phyloP scores from a whole-genome alignment of 2,888 invertebrate genomes.

The Aethes cnicana region DNA sequence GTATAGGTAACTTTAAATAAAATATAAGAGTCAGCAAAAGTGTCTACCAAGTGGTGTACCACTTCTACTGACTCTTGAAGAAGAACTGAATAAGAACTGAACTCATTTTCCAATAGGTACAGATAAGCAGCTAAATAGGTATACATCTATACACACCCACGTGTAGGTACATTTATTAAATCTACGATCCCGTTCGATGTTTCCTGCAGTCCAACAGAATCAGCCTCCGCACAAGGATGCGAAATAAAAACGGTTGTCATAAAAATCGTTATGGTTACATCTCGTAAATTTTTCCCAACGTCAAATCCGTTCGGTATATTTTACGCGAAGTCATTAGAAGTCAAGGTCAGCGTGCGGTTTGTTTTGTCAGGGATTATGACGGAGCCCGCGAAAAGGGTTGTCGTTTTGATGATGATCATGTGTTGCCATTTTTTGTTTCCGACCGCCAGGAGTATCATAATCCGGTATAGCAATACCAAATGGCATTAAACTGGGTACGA shows the following conservation, averaged over 20 bases:
- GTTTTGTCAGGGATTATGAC: slow-evolving; percentile 50
- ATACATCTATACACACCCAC: too few relatives aligned
- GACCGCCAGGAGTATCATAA: slow-evolving; percentile 33
- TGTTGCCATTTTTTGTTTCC: slow-evolving; percentile 39
- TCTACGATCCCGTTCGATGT: slow-evolving; percentile 1
- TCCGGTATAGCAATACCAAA: slow-evolving; percentile 15
- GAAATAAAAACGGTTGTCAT: slow-evolving; percentile 46
- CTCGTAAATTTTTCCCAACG: slow-evolving; percentile 57
- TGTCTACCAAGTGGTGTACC: too few relatives aligned
- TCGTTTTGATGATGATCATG: slow-evolving; percentile 45
- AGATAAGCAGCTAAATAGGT: too few relatives aligned
- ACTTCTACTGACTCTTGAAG: too few relatives aligned
- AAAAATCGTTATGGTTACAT: slow-evolving; percentile 51
- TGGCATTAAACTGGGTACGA: slow-evolving; percentile 21
- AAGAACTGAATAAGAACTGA: too few relatives aligned
- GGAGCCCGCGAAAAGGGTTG: slow-evolving; percentile 57
- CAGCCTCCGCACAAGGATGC: slow-evolving; percentile 9
- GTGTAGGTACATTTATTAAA: too few relatives aligned
- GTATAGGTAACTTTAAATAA: too few relatives aligned
- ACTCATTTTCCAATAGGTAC: too few relatives aligned
- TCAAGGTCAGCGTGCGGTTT: slow-evolving; percentile 61
- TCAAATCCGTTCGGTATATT: slow-evolving; percentile 45
- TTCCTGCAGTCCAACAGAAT: background rate
- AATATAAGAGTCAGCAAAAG: too few relatives aligned
- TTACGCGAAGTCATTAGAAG: slow-evolving; percentile 43